A percentile compares a stretch with the other conserved stretches of the same genome.
These are phyloP conservation scores for Sarcophaga subvicina DNA, from an alignment of 2,888 invertebrate genomes.

Conservation along the genomic window DNA sequence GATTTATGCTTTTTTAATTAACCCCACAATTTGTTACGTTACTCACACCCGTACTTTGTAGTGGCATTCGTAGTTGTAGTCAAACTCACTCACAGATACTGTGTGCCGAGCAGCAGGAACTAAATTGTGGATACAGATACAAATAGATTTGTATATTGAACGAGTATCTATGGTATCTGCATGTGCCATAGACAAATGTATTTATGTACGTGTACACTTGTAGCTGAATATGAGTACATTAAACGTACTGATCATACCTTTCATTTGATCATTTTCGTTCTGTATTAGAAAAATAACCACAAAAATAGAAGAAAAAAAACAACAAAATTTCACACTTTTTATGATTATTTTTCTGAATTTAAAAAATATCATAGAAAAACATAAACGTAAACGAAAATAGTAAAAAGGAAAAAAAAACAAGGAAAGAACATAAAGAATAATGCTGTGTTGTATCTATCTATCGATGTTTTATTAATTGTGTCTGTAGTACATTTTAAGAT, in stretches of 20 bases:
- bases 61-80: no score
- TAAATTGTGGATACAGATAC: conserved; percentile 4
- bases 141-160: not conserved
- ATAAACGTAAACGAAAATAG: not conserved
- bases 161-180: not conserved
- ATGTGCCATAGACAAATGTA: not conserved
- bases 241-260: conserved; percentile 32
- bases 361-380: not conserved
- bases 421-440: no score
- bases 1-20: conserved; percentile 81
- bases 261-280: conserved; percentile 37
- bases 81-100: not conserved
- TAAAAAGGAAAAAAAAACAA: no score
- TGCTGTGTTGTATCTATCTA: conserved; percentile 33
- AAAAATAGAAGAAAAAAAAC: no score
- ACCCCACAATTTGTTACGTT: conserved; percentile 81
- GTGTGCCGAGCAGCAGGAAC: not conserved
- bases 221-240: not conserved
- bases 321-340: conserved; percentile 46
- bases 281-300: not conserved
- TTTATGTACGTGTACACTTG: not conserved
- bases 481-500: not conserved
- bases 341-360: not conserved
- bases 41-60: conserved; percentile 69
- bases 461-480: conserved; percentile 47